These are phyloP conservation scores for Micrasema longulum DNA, from an alignment of 1,140 invertebrate genomes.

Conservation along the genomic window DNA sequence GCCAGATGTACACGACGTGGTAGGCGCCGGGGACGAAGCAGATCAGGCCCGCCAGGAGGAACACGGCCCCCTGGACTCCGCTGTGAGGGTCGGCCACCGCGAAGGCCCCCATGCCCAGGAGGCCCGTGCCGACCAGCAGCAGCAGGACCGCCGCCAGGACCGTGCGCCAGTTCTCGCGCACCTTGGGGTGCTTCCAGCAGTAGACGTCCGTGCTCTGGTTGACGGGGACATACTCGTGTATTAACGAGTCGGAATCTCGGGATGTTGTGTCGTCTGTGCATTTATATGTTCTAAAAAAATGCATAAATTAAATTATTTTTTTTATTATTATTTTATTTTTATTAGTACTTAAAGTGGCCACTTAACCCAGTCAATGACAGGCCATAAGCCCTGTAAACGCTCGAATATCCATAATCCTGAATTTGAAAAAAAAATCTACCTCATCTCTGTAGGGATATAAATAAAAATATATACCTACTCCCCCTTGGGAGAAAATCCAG, in stretches of 20 bases:
- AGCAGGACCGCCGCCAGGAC: constrained; percentile 82
- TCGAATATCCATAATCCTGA: no score
- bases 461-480: no score
- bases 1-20: constrained; percentile 86
- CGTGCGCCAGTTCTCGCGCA: constrained; percentile 87
- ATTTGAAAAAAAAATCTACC: no score
- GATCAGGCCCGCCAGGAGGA: constrained; percentile 84
- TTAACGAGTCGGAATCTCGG: constrained; percentile 83
- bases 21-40: constrained; percentile 86
- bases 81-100: constrained; percentile 76
- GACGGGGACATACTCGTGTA: constrained; percentile 78
- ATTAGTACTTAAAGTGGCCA: background rate
- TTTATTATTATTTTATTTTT: background rate
- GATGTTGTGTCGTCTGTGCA: constrained; percentile 77
- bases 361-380: no score
- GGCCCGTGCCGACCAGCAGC: constrained; percentile 80
- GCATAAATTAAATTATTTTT: no score
- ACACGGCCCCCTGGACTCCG: constrained; percentile 82
- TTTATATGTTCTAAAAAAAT: constrained; percentile 74
- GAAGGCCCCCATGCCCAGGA: constrained; percentile 79
- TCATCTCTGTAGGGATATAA: no score
- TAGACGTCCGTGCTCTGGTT: constrained; percentile 71
- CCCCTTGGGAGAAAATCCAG: no score
- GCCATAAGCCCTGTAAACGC: no score
- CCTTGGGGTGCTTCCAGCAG: constrained; percentile 86